Percentiles rank a stretch among this genome's conserved stretches.
Conservation (phyloP, 2,797 vertebrate genomes). For the Xyrichtys novacula region DNA sequence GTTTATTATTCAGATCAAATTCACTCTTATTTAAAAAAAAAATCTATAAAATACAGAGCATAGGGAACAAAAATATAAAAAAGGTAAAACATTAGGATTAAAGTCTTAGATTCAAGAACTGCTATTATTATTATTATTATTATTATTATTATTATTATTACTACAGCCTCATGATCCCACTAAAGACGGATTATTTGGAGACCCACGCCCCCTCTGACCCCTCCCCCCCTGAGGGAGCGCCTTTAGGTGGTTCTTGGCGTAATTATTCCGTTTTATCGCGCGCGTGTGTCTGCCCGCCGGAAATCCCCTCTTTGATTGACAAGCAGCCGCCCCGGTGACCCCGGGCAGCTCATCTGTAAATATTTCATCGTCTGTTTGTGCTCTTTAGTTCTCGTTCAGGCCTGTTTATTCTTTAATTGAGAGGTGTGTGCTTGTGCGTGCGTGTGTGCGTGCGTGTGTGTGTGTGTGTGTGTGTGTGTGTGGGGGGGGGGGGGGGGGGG, state of each 20-base stretch:
- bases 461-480: not conserved
- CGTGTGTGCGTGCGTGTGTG: slow-evolving; percentile 14
- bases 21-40: too few relatives aligned
- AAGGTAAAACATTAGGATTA: too few relatives aligned
- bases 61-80: too few relatives aligned
- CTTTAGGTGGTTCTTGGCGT: slow-evolving; percentile 39
- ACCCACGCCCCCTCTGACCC: not conserved
- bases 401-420: slow-evolving; percentile 78
- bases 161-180: slow-evolving; percentile 9
- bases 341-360: slow-evolving; percentile 66
- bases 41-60: too few relatives aligned
- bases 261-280: slow-evolving; percentile 36
- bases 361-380: slow-evolving; percentile 77
- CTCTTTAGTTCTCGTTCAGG: slow-evolving; percentile 65
- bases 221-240: not conserved
- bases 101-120: too few relatives aligned
- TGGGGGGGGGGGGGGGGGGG: too few relatives aligned
- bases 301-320: slow-evolving; percentile 66
- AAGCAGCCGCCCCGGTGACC: slow-evolving; percentile 62
- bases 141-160: not conserved
- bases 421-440: slow-evolving; percentile 25
- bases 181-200: slow-evolving; percentile 16
- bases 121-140: not conserved
- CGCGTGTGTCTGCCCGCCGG: slow-evolving; percentile 15
- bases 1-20: too few relatives aligned